Conservation (phyloP, 2,888 invertebrate genomes). For the Ecliptopera silaceata region DNA sequence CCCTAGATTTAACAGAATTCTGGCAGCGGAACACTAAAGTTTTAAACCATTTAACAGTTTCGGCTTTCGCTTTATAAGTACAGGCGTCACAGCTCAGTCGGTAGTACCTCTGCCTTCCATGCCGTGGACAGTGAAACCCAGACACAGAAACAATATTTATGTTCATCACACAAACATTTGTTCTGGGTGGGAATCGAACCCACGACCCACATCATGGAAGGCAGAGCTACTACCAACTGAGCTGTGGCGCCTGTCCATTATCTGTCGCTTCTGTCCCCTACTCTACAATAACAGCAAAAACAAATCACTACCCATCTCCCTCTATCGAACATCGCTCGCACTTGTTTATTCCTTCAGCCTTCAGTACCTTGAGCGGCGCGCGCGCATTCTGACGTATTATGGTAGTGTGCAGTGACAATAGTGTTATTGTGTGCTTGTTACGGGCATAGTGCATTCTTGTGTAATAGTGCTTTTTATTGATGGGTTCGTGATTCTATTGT, state of each 20-base stretch:
- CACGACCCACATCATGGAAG: too few relatives aligned
- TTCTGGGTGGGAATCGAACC: too few relatives aligned
- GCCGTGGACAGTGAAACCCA: too few relatives aligned
- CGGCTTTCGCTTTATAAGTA: too few relatives aligned
- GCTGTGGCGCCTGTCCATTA: too few relatives aligned
- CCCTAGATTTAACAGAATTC: neutral
- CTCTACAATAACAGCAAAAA: constrained; percentile 48
- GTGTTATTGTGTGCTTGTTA: constrained; percentile 29
- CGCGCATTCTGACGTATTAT: constrained; percentile 53
- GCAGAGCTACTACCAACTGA: too few relatives aligned
- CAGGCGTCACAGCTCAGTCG: too few relatives aligned
- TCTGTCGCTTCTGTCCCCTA: constrained; percentile 33
- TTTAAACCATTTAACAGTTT: neutral
- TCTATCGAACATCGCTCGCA: constrained; percentile 50
- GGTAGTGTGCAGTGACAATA: constrained; percentile 35
- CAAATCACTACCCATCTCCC: constrained; percentile 51
- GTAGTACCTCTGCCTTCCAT: too few relatives aligned
- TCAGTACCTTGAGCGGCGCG: constrained; percentile 54
- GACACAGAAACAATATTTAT: too few relatives aligned
- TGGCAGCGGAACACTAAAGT: neutral
- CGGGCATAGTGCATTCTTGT: constrained; percentile 46
- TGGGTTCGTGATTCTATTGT: constrained; percentile 40
- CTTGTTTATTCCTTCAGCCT: constrained; percentile 60
- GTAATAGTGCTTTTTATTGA: constrained; percentile 40
- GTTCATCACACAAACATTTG: too few relatives aligned